Conservation (phyloP, 2,113 vertebrate species). For the Gila orcuttii region DNA sequence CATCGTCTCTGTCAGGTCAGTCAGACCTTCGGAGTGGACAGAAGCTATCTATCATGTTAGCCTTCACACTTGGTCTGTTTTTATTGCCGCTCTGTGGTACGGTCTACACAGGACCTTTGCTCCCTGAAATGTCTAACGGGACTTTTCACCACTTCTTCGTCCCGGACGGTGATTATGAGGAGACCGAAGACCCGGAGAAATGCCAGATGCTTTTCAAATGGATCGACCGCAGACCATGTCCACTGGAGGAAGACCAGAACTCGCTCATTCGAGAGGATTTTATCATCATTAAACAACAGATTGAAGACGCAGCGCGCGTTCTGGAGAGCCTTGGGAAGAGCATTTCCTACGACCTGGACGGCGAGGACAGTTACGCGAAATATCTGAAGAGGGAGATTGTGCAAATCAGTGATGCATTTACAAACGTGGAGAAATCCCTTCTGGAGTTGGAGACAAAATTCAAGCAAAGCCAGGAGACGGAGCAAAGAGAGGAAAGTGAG, state of each 20-base stretch:
- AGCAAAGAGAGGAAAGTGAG: conserved; percentile 81
- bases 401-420: conserved; percentile 90
- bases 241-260: conserved; percentile 71
- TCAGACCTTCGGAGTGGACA: neutral
- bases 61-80: conserved; percentile 63
- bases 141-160: conserved; percentile 95
- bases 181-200: conserved; percentile 91
- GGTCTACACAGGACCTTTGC: conserved; percentile 86
- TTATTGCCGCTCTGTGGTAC: conserved; percentile 67
- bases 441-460: conserved; percentile 93
- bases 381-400: conserved; percentile 86
- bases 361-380: conserved; percentile 90
- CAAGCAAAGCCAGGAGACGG: conserved; percentile 87
- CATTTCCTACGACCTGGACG: conserved; percentile 91
- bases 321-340: conserved; percentile 87
- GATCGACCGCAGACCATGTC: conserved; percentile 82
- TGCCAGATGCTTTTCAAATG: conserved; percentile 94
- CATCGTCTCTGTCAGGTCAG: conserved; percentile 12
- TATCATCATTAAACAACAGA: conserved; percentile 85
- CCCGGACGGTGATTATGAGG: conserved; percentile 93
- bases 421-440: conserved; percentile 88
- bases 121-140: conserved; percentile 95
- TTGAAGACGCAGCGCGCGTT: conserved; percentile 89
- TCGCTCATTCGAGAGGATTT: conserved; percentile 87
- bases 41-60: conserved; percentile 58